Evolutionary conservation across 1,140 invertebrate species (phyloP).

Genomic region (Theocolax elegans): DNA sequence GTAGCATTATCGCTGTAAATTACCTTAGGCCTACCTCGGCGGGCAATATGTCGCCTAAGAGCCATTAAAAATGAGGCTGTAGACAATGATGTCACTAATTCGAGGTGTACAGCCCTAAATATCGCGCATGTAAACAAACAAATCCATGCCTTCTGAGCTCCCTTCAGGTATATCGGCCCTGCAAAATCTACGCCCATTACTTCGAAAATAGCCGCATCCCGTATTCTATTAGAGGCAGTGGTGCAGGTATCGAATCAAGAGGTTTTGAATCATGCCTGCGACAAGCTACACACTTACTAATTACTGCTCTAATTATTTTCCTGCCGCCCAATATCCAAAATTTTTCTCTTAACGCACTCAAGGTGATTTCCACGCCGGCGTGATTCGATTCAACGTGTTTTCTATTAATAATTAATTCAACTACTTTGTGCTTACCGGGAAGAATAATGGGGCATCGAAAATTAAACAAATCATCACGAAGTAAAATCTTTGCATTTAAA

Average conservation of each 20-base stretch:
- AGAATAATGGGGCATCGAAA: background rate
- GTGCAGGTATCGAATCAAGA: slow-evolving; percentile 37
- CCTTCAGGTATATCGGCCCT: slow-evolving; percentile 43
- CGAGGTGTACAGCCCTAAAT: slow-evolving; percentile 49
- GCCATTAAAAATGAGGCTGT: slow-evolving; percentile 42
- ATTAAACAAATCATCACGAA: slow-evolving; percentile 35
- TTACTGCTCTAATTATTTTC: slow-evolving; percentile 4
- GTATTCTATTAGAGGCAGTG: slow-evolving; percentile 45
- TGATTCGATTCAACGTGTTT: slow-evolving; percentile 12
- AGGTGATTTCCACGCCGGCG: background rate
- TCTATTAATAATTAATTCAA: background rate
- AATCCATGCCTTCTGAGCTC: slow-evolving; percentile 50
- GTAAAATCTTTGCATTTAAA: slow-evolving; percentile 47
- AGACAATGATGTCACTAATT: slow-evolving; percentile 46
- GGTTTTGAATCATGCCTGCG: slow-evolving; percentile 42
- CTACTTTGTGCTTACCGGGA: background rate
- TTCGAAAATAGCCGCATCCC: slow-evolving; percentile 45
- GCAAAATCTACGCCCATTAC: slow-evolving; percentile 48
- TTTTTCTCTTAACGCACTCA: slow-evolving; percentile 36
- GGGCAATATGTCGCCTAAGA: slow-evolving; percentile 42
- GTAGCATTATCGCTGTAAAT: no score
- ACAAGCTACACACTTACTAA: slow-evolving; percentile 15
- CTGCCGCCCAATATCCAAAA: slow-evolving; percentile 34
- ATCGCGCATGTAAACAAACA: slow-evolving; percentile 53
- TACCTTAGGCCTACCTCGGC: no score